Evolutionary conservation across 2,888 invertebrate genomes (phyloP).

Genomic region (Ornithoptera priamus): DNA sequence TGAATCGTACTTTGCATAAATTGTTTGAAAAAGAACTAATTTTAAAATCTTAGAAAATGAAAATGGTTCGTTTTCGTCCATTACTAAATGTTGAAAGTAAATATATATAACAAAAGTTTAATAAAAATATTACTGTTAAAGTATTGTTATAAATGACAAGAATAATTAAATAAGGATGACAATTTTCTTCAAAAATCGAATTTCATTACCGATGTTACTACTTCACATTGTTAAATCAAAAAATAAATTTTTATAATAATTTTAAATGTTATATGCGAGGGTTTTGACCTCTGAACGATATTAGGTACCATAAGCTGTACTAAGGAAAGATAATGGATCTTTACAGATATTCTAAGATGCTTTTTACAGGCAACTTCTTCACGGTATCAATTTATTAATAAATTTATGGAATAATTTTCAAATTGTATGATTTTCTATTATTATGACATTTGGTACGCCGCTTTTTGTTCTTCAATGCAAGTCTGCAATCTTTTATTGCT

Average conservation of each 20-base stretch:
- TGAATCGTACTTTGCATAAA: constrained; percentile 57
- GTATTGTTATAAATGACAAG: constrained; percentile 21
- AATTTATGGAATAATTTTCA: too few relatives aligned
- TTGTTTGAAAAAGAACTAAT: constrained; percentile 53
- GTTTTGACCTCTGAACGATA: background rate
- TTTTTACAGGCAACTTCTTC: background rate
- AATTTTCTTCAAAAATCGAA: constrained; percentile 20
- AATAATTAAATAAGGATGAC: background rate
- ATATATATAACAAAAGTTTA: constrained; percentile 18
- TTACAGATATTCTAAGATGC: background rate
- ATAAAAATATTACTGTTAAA: constrained; percentile 26
- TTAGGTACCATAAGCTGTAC: background rate
- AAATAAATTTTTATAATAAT: background rate
- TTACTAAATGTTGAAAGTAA: constrained; percentile 24
- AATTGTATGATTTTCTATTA: too few relatives aligned
- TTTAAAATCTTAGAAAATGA: constrained; percentile 55
- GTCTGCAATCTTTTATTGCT: too few relatives aligned
- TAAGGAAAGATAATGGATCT: background rate
- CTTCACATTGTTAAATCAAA: background rate
- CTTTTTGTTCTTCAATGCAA: too few relatives aligned
- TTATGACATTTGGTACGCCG: too few relatives aligned
- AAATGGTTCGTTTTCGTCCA: constrained; percentile 41
- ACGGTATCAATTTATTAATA: background rate
- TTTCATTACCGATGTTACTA: background rate
- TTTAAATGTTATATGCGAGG: background rate